Evolutionary conservation across 2,113 vertebrate genomes (phyloP).

Genomic region (Serinus canaria): DNA sequence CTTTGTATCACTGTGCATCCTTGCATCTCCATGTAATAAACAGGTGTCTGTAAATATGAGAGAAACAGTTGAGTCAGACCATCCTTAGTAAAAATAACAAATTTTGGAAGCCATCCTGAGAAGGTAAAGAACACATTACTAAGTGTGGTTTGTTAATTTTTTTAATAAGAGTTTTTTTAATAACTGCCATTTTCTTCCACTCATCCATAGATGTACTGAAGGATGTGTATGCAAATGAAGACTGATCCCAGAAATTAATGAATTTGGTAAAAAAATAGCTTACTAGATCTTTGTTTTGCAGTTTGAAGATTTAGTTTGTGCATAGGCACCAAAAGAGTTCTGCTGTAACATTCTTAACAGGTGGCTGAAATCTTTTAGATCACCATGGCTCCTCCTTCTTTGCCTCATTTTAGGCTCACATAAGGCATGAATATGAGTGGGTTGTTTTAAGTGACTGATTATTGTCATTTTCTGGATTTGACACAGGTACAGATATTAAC

Average conservation of each 20-base stretch:
- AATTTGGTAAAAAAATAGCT: not conserved
- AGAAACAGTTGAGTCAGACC: not conserved
- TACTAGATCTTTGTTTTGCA: not conserved
- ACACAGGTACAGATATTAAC: not conserved
- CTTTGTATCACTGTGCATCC: not conserved
- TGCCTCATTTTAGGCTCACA: not conserved
- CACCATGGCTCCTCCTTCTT: not conserved
- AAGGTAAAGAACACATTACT: not conserved
- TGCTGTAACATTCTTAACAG: not conserved
- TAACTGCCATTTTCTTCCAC: not conserved
- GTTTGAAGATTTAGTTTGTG: not conserved
- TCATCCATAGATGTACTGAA: not conserved
- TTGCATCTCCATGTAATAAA: not conserved
- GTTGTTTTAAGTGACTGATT: not conserved
- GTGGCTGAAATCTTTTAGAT: not conserved
- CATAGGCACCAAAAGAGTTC: not conserved
- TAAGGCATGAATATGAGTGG: not conserved
- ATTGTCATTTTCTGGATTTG: not conserved
- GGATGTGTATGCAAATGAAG: not conserved
- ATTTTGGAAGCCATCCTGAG: not conserved
- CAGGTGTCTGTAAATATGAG: not conserved
- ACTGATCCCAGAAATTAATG: not conserved
- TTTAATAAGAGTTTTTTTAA: not conserved
- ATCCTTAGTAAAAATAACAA: not conserved
- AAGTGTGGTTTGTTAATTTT: not conserved